Conservation (phyloP, 1,140 invertebrate species). For the Cyrtorhinus lividipennis region DNA sequence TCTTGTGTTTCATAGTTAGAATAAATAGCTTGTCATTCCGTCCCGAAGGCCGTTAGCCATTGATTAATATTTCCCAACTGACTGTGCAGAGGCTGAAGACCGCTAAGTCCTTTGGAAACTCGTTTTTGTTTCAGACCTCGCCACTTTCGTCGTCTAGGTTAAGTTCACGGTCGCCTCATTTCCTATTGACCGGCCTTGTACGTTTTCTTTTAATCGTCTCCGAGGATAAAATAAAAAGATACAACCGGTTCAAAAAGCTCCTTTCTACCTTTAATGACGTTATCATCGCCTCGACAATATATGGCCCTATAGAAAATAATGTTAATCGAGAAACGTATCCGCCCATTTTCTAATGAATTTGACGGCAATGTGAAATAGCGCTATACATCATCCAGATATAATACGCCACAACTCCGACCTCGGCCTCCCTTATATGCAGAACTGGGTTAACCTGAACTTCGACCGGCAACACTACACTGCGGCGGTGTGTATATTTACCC, state of each 20-base stretch:
- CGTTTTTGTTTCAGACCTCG: neutral
- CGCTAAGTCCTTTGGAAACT: neutral
- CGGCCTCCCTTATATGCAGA: too few species aligned
- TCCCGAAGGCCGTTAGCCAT: conserved; percentile 3
- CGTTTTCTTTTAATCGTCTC: neutral
- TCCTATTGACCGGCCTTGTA: neutral
- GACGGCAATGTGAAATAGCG: neutral
- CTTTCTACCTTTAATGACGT: neutral
- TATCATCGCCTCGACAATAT: neutral
- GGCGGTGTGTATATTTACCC: too few species aligned
- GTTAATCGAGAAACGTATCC: neutral
- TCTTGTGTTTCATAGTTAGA: conserved; percentile 3
- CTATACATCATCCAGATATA: neutral
- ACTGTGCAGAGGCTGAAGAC: neutral
- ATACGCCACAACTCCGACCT: neutral
- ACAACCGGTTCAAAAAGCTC: neutral
- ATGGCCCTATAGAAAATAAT: neutral
- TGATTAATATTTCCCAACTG: conserved; percentile 7
- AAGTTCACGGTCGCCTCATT: neutral
- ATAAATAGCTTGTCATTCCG: conserved; percentile 8
- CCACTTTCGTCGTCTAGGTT: neutral
- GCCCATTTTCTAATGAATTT: neutral
- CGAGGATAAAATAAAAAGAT: neutral
- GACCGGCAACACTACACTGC: too few species aligned
- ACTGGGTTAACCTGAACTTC: neutral